A percentile compares a stretch with the other conserved stretches of the same genome.
Conservation (phyloP, 2,888 invertebrate species). For the Ornithoptera alexandrae region DNA sequence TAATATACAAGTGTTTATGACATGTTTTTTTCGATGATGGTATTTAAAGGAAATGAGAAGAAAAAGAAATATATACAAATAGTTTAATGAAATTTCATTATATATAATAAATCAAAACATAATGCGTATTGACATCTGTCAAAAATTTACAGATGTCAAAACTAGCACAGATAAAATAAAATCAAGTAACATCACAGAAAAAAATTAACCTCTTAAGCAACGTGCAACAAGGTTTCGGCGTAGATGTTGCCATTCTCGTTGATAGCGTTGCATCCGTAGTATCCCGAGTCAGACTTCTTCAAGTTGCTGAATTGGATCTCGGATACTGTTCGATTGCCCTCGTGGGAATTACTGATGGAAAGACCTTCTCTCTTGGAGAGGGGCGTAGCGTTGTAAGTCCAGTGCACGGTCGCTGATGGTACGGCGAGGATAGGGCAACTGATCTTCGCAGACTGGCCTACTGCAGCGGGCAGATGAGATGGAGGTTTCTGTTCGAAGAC, state of each 20-base stretch:
- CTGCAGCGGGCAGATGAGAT: conserved; percentile 12
- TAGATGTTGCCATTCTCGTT: conserved; percentile 54
- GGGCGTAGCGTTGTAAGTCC: conserved; percentile 54
- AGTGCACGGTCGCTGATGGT: conserved; percentile 47
- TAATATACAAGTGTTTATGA: no score
- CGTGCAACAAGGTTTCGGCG: conserved; percentile 44
- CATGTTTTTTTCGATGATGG: not conserved
- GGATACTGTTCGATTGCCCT: conserved; percentile 37
- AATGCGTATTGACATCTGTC: no score
- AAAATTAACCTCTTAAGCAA: conserved; percentile 27
- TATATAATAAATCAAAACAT: not conserved
- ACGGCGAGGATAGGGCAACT: conserved; percentile 52
- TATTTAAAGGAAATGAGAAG: not conserved
- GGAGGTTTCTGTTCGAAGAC: conserved; percentile 24
- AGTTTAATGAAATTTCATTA: not conserved
- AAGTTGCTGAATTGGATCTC: conserved; percentile 52
- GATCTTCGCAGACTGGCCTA: conserved; percentile 43
- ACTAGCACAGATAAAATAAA: not conserved
- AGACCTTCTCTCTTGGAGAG: conserved; percentile 39
- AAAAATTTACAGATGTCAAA: not conserved
- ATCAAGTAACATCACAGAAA: no score
- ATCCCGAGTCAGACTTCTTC: conserved; percentile 52
- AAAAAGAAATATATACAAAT: not conserved
- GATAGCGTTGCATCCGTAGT: conserved; percentile 59
- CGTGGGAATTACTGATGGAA: conserved; percentile 26